Conservation (phyloP, 2,113 vertebrate genomes). For the Megalops atlanticus region DNA sequence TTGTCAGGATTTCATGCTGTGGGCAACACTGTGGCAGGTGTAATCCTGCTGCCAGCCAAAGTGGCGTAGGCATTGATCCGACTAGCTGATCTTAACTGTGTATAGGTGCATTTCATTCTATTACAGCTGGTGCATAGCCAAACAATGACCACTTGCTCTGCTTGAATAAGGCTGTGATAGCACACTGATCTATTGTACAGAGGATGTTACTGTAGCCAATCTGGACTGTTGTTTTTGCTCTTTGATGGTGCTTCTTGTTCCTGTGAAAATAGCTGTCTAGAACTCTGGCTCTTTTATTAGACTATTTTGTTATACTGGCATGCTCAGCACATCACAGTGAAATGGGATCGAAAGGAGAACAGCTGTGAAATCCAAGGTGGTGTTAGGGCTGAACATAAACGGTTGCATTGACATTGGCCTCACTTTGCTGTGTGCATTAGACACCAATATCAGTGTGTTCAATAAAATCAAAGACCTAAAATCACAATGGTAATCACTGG, state of each 20-base stretch:
- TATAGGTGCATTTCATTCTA: not conserved
- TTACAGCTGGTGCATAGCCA: not conserved
- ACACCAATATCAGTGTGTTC: not conserved
- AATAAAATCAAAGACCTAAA: not conserved
- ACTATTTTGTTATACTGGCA: not conserved
- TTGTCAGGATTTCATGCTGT: no score
- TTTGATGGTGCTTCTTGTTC: not conserved
- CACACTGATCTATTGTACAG: not conserved
- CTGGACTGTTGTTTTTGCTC: not conserved
- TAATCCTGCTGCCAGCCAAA: no score
- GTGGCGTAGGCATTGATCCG: not conserved
- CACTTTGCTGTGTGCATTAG: not conserved
- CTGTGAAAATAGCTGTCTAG: not conserved
- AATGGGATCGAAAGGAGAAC: not conserved
- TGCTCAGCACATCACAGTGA: not conserved
- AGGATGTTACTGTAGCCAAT: not conserved
- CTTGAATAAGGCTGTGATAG: not conserved
- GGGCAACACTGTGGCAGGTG: no score
- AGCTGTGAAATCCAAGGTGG: not conserved
- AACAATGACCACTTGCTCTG: not conserved
- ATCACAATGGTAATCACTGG: not conserved
- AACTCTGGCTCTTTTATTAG: not conserved
- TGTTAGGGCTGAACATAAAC: not conserved
- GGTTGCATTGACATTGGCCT: not conserved
- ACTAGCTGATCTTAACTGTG: not conserved